Base-by-base conservation (phyloP, 2,797 vertebrate species). In the Eospalax fontanierii region DNA sequence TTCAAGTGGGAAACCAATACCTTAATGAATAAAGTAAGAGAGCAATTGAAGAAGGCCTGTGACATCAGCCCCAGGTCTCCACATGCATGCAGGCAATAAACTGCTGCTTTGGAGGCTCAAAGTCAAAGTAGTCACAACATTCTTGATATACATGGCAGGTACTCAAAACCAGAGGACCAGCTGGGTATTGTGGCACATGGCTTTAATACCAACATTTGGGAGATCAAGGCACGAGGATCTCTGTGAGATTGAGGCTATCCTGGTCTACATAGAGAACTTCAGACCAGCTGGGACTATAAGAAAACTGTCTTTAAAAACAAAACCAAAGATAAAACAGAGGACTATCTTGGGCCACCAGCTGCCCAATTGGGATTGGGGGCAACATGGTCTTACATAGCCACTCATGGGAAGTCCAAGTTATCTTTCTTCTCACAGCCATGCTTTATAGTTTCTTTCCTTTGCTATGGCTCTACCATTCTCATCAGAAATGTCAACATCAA, bases 401-500 rank as follows among this genome's bases (percentile, higher is more conserved):
- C 1, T 40, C 18, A 4, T 0, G 4, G 43, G 89, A 81, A 68
- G 73, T 46, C 57, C 30, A 11, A 9, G 21, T 40, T 28, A 0
- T 3, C 43, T 30, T 63, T 61, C 46, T 57, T 21, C 65, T 71
- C 28, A 11, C 26, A 1, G 57, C 26, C 19, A 24, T 24, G 15
- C 8, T 43, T 26, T 82, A 35, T 30, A 70, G 59, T 66, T 82
- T 38, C 35, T 46, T 46, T 87, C 11, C 30, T 70, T 63, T 68
- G 28, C 87, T 33, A 59, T 50, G 26, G 61, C 65, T 46, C 54
- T 63, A 15, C 33, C 11, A 1, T 0, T 70, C 16, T 59, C 86
- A 61, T 68, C 11, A 59, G 66, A 87, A 89, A 94, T 11, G n/a
- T 73, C 91, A 89, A 95, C 61, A 71, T 65, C 79, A 65, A 78